A percentile compares a stretch with the other conserved stretches of the same genome.
These are phyloP conservation scores for Urocynchramus pylzowi DNA, from an alignment of 2,113 vertebrate species.

Conservation along the genomic window DNA sequence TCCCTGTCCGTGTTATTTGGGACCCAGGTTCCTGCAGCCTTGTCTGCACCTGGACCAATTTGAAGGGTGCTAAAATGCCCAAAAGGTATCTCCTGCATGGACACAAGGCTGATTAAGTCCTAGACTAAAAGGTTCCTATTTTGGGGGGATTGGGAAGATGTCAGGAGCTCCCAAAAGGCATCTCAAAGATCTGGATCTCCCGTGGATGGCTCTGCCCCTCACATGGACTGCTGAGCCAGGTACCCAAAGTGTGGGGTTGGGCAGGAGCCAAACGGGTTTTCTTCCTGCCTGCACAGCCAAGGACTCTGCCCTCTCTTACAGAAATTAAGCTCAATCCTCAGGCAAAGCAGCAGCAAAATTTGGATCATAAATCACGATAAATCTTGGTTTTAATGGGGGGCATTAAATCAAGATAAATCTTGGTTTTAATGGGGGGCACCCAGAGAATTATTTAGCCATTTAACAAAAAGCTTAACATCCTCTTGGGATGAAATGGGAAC, in stretches of 20 bases:
- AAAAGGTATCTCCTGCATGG: background rate
- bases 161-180: background rate
- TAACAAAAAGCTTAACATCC: background rate
- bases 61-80: background rate
- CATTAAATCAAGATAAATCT: background rate
- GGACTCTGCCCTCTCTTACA: background rate
- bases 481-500: background rate
- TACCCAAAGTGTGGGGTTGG: background rate
- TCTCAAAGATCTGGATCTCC: background rate
- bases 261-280: background rate
- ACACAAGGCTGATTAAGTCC: background rate
- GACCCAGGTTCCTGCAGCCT: background rate
- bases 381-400: background rate
- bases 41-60: fast-evolving
- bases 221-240: fast-evolving
- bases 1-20: background rate
- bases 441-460: background rate
- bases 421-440: background rate
- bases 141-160: background rate
- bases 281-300: background rate
- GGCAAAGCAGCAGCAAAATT: background rate
- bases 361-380: background rate
- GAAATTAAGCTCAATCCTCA: background rate
- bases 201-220: background rate
- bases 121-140: background rate